Percentiles rank a stretch among this genome's conserved stretches.
phyloP scores from a whole-genome alignment of 2,888 invertebrate species.

The Emmelina monodactyla region DNA sequence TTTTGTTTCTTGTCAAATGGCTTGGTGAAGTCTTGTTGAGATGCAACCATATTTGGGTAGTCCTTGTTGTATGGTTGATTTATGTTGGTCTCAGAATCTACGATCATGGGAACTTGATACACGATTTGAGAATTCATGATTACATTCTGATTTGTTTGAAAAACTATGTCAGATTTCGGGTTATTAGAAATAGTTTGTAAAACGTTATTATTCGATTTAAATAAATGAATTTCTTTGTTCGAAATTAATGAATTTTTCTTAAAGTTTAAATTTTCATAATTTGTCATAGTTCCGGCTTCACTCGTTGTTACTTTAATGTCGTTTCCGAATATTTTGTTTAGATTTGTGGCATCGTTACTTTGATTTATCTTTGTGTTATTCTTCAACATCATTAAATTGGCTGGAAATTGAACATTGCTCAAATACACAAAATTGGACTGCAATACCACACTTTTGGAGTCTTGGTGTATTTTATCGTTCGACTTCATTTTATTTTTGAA shows the following conservation, averaged over 20 bases:
- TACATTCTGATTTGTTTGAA: constrained; percentile 40
- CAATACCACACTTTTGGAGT: constrained; percentile 41
- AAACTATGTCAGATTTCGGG: constrained; percentile 33
- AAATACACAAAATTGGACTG: constrained; percentile 55
- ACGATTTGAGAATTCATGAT: constrained; percentile 47
- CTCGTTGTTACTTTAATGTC: constrained; percentile 32
- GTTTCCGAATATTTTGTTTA: constrained; percentile 24
- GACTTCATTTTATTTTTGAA: constrained; percentile 30
- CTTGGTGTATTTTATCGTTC: constrained; percentile 28
- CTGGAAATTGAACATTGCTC: constrained; percentile 51
- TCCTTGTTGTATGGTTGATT: constrained; percentile 30
- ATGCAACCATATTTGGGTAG: constrained; percentile 24
- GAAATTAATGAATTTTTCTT: constrained; percentile 21
- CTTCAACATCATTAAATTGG: constrained; percentile 56
- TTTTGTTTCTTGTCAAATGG: constrained; percentile 29
- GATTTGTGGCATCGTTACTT: constrained; percentile 24
- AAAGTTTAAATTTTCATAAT: constrained; percentile 19
- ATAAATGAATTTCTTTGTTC: constrained; percentile 36
- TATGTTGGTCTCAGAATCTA: constrained; percentile 34
- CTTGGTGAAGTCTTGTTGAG: constrained; percentile 31
- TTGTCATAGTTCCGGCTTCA: constrained; percentile 19
- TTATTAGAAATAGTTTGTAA: constrained; percentile 32
- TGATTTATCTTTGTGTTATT: constrained; percentile 35
- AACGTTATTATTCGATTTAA: constrained; percentile 38
- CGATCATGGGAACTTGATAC: constrained; percentile 47